Conservation (phyloP, 2,797 vertebrate species). For the Megaceryle alcyon region DNA sequence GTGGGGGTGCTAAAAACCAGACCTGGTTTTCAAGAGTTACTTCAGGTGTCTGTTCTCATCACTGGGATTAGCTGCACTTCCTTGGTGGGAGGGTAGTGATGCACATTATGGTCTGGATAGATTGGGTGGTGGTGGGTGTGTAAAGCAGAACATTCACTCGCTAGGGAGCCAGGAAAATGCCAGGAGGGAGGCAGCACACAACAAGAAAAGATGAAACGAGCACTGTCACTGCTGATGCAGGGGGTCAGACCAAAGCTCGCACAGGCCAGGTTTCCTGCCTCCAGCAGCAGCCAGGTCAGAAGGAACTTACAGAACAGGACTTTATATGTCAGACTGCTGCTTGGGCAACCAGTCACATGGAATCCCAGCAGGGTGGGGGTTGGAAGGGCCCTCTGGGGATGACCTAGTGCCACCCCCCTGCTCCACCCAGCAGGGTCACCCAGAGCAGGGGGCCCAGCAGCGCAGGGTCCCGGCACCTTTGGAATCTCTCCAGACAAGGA, state of each 20-base stretch:
- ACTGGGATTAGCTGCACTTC: background rate
- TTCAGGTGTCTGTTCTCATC: background rate
- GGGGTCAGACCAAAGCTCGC: background rate
- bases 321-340: background rate
- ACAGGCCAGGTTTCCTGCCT: background rate
- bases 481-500: too few relatives aligned
- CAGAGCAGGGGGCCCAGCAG: too few relatives aligned
- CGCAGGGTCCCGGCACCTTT: too few relatives aligned
- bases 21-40: background rate
- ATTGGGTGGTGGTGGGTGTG: background rate
- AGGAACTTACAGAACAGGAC: background rate
- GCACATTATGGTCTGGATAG: background rate
- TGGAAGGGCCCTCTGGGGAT: background rate
- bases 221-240: background rate
- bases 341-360: background rate
- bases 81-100: background rate
- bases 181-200: background rate
- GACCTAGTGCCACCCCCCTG: background rate
- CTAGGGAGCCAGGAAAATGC: background rate
- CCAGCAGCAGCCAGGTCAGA: background rate
- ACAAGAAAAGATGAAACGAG: background rate
- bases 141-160: background rate
- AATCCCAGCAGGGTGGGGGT: background rate
- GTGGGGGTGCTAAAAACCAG: background rate
- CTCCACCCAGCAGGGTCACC: background rate